Evolutionary conservation across 2,113 vertebrate genomes (phyloP).

Genomic region (Melanocharis versteri): DNA sequence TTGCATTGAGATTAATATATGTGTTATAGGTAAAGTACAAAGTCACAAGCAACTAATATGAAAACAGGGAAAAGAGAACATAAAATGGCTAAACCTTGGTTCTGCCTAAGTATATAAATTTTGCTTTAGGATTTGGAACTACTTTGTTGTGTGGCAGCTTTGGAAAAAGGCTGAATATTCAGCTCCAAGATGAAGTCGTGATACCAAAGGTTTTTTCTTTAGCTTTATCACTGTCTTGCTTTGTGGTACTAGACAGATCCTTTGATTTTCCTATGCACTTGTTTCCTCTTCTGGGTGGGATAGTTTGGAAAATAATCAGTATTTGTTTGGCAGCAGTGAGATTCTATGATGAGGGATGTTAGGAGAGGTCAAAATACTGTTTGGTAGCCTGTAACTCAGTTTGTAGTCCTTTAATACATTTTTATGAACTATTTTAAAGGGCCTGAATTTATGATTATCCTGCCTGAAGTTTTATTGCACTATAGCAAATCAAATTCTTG

Average conservation of each 20-base stretch:
- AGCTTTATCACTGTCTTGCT: neutral
- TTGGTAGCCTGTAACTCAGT: neutral
- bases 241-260: neutral
- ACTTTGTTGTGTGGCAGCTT: neutral
- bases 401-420: neutral
- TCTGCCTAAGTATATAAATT: neutral
- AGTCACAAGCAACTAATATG: neutral
- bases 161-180: neutral
- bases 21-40: neutral
- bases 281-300: neutral
- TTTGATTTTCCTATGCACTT: neutral
- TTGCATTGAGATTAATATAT: neutral
- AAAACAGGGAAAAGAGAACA: neutral
- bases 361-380: neutral
- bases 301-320: neutral
- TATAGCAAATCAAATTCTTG: neutral
- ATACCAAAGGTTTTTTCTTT: neutral
- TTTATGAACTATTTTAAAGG: slow-evolving; percentile 14
- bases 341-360: neutral
- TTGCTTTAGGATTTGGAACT: neutral
- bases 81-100: neutral
- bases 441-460: neutral
- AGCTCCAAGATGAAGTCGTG: neutral
- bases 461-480: neutral
- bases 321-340: neutral